Base-by-base conservation (phyloP, 2,888 invertebrate genomes). In the Troglohyphantes excavatus region DNA sequence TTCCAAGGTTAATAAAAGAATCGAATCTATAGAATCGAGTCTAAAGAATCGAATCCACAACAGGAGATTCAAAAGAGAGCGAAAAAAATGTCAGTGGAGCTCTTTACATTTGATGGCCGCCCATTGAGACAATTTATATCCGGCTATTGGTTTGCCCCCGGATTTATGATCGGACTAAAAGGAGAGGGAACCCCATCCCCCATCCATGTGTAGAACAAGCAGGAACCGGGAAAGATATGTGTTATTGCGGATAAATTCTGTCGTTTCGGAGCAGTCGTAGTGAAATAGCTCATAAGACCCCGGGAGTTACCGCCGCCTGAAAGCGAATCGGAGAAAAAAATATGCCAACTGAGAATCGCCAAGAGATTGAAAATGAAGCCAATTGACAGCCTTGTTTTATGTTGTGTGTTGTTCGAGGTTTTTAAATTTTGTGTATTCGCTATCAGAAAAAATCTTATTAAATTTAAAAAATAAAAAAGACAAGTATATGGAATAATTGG, bases 221-320 rank as follows among this genome's bases (percentile, higher is more conserved):
- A 81, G 73, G 65, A 81, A 87, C 81, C 81, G 65, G 75, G 27
- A 82, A 89, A 89, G 82, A 89, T 75, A 89, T 89, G 88, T 89
- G 88, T 89, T 89, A 89, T 89, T 89, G 88, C 82, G 88, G 88
- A 89, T 89, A 89, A 89, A 89, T 89, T 89, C 68, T 89, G 88
- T 82, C 88, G 88, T 89, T 89, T 76, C 61, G 33, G 53, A 75
- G 65, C 75, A 73, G 68, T 83, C 27, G 53, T 33, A 78, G 81
- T 46, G 88, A 89, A 89, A 89, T 89, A 82, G 82, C 88, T 89
- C 88, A 89, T 89, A 89, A 89, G 76, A 73, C 46, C 82, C 75
- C 82, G 82, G 59, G 82, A 89, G 88, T 89, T 82, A 89, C 75
- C 67, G 82, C 81, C 61, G 53, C 29, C 65, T 43, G 68, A 33